Evolutionary conservation across 2,888 invertebrate species (phyloP).

Genomic region (Tigriopus californicus): DNA sequence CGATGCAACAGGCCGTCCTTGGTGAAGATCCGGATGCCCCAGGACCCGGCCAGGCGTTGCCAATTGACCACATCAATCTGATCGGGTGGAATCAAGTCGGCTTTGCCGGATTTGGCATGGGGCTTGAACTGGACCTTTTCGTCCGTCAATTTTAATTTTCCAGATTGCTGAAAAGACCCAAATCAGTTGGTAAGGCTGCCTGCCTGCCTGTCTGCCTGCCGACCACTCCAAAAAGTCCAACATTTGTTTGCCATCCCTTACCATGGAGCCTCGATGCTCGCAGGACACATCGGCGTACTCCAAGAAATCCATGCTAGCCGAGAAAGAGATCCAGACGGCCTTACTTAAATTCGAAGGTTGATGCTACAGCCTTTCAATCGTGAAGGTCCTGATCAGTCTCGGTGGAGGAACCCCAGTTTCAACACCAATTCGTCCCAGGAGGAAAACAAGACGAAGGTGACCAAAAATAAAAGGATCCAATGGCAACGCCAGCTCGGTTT

Average conservation of each 20-base stretch:
- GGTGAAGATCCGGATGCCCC: slow-evolving; percentile 70
- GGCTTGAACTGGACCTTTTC: slow-evolving; percentile 75
- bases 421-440: too few relatives aligned
- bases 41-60: slow-evolving; percentile 72
- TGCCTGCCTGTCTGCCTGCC: too few relatives aligned
- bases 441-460: too few relatives aligned
- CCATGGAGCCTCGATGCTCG: slow-evolving; percentile 29
- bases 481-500: too few relatives aligned
- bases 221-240: slow-evolving; percentile 42
- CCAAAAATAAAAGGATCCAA: too few relatives aligned
- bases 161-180: slow-evolving; percentile 48
- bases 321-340: too few relatives aligned
- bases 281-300: slow-evolving; percentile 52
- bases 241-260: slow-evolving; percentile 64
- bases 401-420: too few relatives aligned
- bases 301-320: slow-evolving; percentile 47
- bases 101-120: slow-evolving; percentile 80
- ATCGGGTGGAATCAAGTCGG: slow-evolving; percentile 55
- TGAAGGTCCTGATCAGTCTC: too few relatives aligned
- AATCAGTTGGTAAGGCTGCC: too few relatives aligned
- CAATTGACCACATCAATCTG: slow-evolving; percentile 83
- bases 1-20: slow-evolving; percentile 76
- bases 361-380: too few relatives aligned
- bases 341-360: too few relatives aligned
- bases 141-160: slow-evolving; percentile 76